These are phyloP conservation scores for Spheniscus mendiculus DNA, from an alignment of 2,113 vertebrate species.

Conservation along the genomic window DNA sequence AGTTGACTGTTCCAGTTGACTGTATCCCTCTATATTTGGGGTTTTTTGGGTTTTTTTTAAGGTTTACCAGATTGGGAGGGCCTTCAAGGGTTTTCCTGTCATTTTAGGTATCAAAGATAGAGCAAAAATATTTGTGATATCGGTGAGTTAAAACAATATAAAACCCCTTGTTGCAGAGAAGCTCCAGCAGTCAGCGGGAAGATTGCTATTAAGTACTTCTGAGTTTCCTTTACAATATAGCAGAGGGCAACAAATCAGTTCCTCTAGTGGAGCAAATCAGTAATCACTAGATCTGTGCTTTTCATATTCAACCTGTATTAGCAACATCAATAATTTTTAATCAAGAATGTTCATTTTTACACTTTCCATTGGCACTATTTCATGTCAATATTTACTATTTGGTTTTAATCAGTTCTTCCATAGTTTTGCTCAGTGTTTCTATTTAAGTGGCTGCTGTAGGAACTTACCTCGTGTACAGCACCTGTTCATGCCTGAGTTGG, in stretches of 20 bases:
- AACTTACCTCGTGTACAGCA: not conserved
- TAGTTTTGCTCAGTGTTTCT: not conserved
- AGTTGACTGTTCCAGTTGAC: not conserved
- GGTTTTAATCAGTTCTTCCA: not conserved
- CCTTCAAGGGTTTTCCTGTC: not conserved
- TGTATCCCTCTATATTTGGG: not conserved
- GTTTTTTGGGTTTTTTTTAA: not conserved
- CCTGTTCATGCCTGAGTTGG: not conserved
- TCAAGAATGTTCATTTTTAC: not conserved
- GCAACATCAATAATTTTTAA: not conserved
- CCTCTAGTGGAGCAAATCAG: not conserved
- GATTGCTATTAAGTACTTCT: not conserved
- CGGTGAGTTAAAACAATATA: not conserved
- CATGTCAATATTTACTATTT: not conserved
- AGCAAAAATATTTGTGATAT: not conserved
- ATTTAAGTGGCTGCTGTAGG: not conserved
- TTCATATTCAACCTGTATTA: not conserved
- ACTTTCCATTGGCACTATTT: not conserved
- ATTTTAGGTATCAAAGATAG: not conserved
- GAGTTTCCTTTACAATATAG: not conserved
- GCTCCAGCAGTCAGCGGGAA: not conserved
- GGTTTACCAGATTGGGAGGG: not conserved
- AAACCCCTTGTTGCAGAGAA: not conserved
- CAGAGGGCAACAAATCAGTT: not conserved
- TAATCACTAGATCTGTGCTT: not conserved